These are phyloP conservation scores for Daktulosphaira vitifoliae DNA, from an alignment of 1,140 invertebrate genomes.

Conservation along the genomic window DNA sequence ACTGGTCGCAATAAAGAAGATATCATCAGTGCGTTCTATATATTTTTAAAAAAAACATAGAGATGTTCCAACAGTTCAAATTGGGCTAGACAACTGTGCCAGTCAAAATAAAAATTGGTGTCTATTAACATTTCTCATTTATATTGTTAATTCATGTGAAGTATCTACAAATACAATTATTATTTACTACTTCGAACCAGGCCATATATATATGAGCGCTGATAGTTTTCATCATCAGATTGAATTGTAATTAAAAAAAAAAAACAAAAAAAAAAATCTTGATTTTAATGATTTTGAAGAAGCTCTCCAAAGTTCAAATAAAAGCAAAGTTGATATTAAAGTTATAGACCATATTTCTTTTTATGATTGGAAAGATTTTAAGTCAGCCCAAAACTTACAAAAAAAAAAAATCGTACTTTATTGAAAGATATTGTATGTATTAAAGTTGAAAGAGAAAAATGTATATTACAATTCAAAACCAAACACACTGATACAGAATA, in stretches of 20 bases:
- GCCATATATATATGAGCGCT: neutral
- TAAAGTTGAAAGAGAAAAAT: slow-evolving; percentile 5
- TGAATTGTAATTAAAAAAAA: neutral
- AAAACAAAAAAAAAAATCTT: neutral
- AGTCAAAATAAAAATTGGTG: slow-evolving; percentile 2
- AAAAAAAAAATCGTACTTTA: slow-evolving; percentile 11
- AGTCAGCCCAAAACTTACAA: neutral
- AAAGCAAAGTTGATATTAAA: neutral
- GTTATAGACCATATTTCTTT: neutral
- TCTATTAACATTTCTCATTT: neutral
- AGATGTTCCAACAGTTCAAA: neutral
- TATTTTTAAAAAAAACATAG: neutral
- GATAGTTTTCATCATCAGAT: slow-evolving; percentile 8
- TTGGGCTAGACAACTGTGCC: neutral
- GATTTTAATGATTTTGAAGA: slow-evolving; percentile 1
- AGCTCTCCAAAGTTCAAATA: neutral
- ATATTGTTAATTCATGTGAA: neutral
- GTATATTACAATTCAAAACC: neutral
- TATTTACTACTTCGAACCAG: neutral
- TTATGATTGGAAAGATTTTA: neutral
- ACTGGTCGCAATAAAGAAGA: neutral
- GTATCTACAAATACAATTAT: neutral
- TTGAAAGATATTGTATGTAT: slow-evolving; percentile 3
- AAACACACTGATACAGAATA: neutral
- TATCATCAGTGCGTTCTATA: neutral